These are phyloP conservation scores for Cichlasoma orientale DNA, from an alignment of 2,797 vertebrate genomes.

Conservation along the genomic window DNA sequence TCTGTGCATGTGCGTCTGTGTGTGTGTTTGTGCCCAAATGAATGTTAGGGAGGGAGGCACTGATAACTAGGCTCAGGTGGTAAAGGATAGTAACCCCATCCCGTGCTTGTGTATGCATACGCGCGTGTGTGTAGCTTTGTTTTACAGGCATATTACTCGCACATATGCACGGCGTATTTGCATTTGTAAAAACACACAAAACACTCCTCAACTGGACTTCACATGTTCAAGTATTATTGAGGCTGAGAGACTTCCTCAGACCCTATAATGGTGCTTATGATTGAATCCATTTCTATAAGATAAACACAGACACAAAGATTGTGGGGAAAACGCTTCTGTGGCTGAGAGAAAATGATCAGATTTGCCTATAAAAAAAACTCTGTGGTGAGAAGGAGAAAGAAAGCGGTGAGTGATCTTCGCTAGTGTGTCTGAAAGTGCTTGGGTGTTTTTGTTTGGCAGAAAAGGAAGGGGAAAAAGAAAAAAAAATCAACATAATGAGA, in stretches of 20 bases:
- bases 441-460: slow-evolving; percentile 75
- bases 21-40: slow-evolving; percentile 13
- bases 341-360: slow-evolving; percentile 47
- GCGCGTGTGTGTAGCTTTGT: background rate
- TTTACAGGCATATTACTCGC: background rate
- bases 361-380: slow-evolving; percentile 48
- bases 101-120: background rate
- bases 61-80: slow-evolving; percentile 69
- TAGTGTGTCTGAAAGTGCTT: slow-evolving; percentile 61
- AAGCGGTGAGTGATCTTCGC: slow-evolving; percentile 61
- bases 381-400: slow-evolving; percentile 41
- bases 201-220: slow-evolving; percentile 16
- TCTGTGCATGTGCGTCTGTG: slow-evolving; percentile 41
- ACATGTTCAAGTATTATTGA: slow-evolving; percentile 16
- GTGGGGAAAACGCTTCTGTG: slow-evolving; percentile 24
- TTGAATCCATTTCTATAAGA: slow-evolving; percentile 43
- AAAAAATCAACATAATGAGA: slow-evolving; percentile 80
- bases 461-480: slow-evolving; percentile 19
- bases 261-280: slow-evolving; percentile 12
- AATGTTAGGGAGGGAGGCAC: slow-evolving; percentile 49
- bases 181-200: background rate
- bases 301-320: slow-evolving; percentile 40
- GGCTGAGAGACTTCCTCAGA: slow-evolving; percentile 37
- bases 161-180: background rate
- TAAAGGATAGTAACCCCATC: slow-evolving; percentile 36